Conservation (phyloP, 2,113 vertebrate genomes). For the Myotis davidii region DNA sequence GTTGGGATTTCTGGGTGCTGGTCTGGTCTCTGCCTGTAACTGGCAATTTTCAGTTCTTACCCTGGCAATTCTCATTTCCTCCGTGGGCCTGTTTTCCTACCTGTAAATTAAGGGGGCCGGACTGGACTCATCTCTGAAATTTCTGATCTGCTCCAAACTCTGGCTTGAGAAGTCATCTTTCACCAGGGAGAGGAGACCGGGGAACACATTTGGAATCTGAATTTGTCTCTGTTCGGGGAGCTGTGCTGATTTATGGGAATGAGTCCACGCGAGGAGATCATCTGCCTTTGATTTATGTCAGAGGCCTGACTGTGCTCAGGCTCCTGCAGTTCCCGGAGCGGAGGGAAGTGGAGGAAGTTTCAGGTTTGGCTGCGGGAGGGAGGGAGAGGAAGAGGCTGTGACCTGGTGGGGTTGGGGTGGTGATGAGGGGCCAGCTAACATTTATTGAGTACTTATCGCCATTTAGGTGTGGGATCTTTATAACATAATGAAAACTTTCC, state of each 20-base stretch:
- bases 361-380: not conserved
- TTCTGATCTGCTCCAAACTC: not conserved
- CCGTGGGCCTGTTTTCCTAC: not conserved
- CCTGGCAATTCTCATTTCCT: not conserved
- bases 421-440: not conserved
- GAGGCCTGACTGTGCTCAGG: not conserved
- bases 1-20: not conserved
- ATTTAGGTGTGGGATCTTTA: not conserved
- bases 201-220: conserved; percentile 76
- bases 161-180: conserved; percentile 66
- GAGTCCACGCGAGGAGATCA: conserved; percentile 59
- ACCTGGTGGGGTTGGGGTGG: accelerated
- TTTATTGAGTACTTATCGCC: not conserved
- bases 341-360: not conserved
- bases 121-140: not conserved
- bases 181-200: conserved; percentile 43
- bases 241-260: conserved; percentile 75
- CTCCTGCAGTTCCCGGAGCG: not conserved
- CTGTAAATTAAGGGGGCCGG: not conserved
- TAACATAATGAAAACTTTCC: not conserved
- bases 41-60: not conserved
- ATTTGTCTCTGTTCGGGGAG: conserved; percentile 68
- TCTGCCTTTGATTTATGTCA: conserved; percentile 51
- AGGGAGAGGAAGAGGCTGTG: not conserved
- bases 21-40: not conserved